A percentile compares a stretch with the other conserved stretches of the same genome.
These are phyloP conservation scores for Drosophila miranda DNA, from an alignment of 1,140 invertebrate species.

Conservation along the genomic window DNA sequence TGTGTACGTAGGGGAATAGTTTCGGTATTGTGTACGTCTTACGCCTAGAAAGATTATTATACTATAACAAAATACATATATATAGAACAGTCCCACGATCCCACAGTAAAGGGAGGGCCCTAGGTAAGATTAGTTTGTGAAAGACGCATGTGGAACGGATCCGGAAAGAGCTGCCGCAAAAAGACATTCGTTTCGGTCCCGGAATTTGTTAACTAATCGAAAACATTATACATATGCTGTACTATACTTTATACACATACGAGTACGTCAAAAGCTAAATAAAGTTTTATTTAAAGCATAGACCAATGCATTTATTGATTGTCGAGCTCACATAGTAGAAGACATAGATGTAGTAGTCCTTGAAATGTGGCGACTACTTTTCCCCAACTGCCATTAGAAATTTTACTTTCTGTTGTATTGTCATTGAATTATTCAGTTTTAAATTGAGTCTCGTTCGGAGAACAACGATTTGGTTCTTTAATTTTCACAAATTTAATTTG, in stretches of 20 bases:
- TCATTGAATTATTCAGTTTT: too few relatives aligned
- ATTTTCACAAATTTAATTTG: too few relatives aligned
- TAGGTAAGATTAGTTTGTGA: constrained; percentile 31
- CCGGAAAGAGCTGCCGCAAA: not conserved
- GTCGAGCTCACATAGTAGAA: not conserved
- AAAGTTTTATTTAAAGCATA: constrained; percentile 69
- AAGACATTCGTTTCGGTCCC: constrained; percentile 18
- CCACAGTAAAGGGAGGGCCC: constrained; percentile 1
- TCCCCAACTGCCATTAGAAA: too few relatives aligned
- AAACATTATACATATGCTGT: constrained; percentile 52
- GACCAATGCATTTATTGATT: not conserved
- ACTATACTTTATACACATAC: constrained; percentile 52
- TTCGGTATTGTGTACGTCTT: constrained; percentile 56
- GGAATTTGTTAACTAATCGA: constrained; percentile 43
- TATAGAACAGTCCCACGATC: constrained; percentile 25
- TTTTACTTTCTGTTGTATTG: too few relatives aligned
- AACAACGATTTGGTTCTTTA: too few relatives aligned
- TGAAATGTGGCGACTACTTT: too few relatives aligned
- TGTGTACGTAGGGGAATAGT: constrained; percentile 47
- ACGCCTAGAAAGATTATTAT: constrained; percentile 46
- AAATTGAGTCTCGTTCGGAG: too few relatives aligned
- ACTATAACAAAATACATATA: constrained; percentile 26
- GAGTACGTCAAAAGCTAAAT: constrained; percentile 43
- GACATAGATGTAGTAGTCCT: too few relatives aligned
- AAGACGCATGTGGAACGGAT: constrained; percentile 7